These are phyloP conservation scores for Halesus radiatus DNA, from an alignment of 1,140 invertebrate genomes.

Conservation along the genomic window DNA sequence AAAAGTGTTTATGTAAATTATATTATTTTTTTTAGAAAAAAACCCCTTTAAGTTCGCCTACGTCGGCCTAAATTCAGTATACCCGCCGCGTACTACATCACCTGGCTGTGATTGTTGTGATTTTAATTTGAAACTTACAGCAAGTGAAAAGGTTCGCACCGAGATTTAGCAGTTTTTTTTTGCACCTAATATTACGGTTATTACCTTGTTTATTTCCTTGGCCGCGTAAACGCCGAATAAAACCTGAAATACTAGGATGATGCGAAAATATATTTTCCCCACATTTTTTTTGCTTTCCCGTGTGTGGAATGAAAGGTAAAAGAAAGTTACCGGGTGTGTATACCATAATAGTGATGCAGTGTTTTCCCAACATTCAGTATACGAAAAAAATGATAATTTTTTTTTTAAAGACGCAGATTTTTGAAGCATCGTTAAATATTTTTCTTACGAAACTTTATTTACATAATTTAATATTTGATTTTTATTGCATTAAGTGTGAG, in stretches of 20 bases:
- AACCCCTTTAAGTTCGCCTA: too few relatives aligned
- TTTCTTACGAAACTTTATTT: not conserved
- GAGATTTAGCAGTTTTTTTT: not conserved
- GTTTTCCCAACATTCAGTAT: too few relatives aligned
- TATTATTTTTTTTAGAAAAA: too few relatives aligned
- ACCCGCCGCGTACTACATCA: not conserved
- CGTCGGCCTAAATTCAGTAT: too few relatives aligned
- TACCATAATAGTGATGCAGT: too few relatives aligned
- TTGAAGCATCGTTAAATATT: too few relatives aligned
- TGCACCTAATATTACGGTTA: slow-evolving; percentile 19
- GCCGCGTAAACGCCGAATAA: slow-evolving; percentile 10
- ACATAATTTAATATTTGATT: not conserved
- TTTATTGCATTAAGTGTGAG: too few relatives aligned
- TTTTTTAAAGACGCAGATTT: not conserved
- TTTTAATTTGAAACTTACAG: slow-evolving; percentile 1
- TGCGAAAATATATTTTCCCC: not conserved
- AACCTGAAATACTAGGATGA: not conserved
- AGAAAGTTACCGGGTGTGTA: not conserved
- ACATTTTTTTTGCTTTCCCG: not conserved
- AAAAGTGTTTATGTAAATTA: too few relatives aligned
- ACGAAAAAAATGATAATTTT: not conserved
- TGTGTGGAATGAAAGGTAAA: not conserved
- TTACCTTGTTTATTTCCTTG: slow-evolving; percentile 16
- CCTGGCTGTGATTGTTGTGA: not conserved
- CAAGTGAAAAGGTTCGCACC: not conserved